A percentile compares a stretch with the other conserved stretches of the same genome.
Evolutionary conservation across 2,888 invertebrate species (phyloP).

Genomic region (Eristalis arbustorum): DNA sequence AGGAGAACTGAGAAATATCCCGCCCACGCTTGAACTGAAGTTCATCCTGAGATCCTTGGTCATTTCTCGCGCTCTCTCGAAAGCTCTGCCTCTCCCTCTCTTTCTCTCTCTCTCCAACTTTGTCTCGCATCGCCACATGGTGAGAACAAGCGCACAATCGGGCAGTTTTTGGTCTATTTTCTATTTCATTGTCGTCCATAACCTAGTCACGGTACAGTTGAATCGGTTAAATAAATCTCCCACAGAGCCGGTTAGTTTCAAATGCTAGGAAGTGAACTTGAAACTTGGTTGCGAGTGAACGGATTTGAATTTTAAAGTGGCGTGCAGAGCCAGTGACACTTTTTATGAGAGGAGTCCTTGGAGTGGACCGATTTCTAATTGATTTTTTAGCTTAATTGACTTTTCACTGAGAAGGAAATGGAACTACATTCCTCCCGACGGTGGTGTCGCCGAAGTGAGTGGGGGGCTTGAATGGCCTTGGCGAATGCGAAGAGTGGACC

Average conservation of each 20-base stretch:
- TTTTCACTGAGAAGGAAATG: background rate
- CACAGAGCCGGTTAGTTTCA: background rate
- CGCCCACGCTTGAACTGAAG: background rate
- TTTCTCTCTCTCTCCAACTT: background rate
- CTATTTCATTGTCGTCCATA: background rate
- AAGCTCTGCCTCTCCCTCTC: constrained; percentile 1
- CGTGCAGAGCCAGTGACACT: background rate
- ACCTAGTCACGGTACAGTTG: constrained; percentile 26
- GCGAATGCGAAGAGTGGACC: background rate
- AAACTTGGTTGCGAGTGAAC: background rate
- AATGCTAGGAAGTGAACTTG: background rate
- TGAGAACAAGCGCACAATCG: background rate
- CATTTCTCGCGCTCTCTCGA: background rate
- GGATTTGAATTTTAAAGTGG: background rate
- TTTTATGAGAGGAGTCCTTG: background rate
- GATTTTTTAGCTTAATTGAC: background rate
- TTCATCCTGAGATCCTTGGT: background rate
- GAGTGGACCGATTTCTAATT: background rate
- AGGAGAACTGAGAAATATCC: background rate
- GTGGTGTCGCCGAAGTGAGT: too few species aligned
- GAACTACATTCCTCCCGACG: background rate
- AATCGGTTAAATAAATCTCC: constrained; percentile 20
- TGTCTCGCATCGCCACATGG: too few species aligned
- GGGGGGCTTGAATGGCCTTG: too few species aligned
- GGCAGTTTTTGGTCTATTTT: background rate